phyloP scores from a whole-genome alignment of 1,140 invertebrate genomes.

The Rhynchophorus ferrugineus region DNA sequence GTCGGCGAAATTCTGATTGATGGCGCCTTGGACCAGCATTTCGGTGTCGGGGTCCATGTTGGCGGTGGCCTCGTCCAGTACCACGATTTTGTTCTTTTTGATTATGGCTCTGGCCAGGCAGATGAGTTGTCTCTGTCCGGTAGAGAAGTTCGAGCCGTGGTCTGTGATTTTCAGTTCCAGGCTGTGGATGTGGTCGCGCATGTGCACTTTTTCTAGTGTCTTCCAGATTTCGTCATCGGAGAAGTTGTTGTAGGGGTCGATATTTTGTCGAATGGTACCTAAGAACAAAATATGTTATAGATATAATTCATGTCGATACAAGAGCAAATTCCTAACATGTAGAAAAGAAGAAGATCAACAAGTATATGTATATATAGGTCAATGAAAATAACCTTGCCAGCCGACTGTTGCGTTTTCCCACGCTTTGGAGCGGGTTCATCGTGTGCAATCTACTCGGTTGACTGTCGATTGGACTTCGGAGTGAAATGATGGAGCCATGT shows the following conservation, averaged over 20 bases:
- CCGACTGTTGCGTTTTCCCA: no score
- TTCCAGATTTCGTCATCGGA: constrained; percentile 43
- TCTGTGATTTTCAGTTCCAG: constrained; percentile 23
- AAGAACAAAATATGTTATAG: constrained; percentile 41
- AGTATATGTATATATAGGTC: constrained; percentile 1
- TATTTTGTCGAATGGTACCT: constrained; percentile 34
- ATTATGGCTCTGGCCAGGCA: constrained; percentile 71
- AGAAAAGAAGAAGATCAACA: not conserved
- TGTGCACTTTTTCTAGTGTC: constrained; percentile 34
- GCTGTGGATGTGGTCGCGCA: constrained; percentile 25
- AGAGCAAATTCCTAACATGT: no score
- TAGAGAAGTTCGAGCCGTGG: constrained; percentile 47
- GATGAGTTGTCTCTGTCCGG: constrained; percentile 71
- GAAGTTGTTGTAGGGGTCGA: constrained; percentile 14
- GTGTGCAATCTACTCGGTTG: no score
- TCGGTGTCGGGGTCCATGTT: constrained; percentile 63
- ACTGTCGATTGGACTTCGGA: no score
- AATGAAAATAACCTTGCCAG: no score
- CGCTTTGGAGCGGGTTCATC: no score
- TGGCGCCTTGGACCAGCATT: constrained; percentile 60
- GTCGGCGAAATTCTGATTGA: constrained; percentile 57
- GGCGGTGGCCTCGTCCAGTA: constrained; percentile 69
- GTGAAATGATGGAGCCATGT: no score
- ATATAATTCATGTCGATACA: no score
- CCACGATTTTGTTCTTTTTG: constrained; percentile 63